Evolutionary conservation across 2,888 invertebrate species (phyloP).

Genomic region (Drosophila melanosoma): DNA sequence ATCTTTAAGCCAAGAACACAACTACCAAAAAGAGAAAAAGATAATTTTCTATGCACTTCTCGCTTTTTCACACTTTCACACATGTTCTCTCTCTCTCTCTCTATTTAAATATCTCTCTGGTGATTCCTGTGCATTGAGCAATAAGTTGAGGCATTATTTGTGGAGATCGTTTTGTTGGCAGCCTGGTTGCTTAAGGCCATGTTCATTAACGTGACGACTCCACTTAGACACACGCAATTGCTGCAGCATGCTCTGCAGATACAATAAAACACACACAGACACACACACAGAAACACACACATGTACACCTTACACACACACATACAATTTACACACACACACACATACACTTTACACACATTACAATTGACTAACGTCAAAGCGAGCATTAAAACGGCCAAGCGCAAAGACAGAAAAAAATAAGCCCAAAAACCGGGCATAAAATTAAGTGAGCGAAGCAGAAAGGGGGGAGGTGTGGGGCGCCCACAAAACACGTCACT

Average conservation of each 20-base stretch:
- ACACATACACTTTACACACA: conserved; percentile 16
- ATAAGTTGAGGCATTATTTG: conserved; percentile 19
- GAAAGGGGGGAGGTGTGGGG: conserved; percentile 14
- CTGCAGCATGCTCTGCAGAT: conserved; percentile 37
- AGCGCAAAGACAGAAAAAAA: conserved; percentile 45
- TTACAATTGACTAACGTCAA: conserved; percentile 71
- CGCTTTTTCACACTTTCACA: conserved; percentile 3
- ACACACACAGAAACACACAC: conserved; percentile 22
- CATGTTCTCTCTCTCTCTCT: not conserved
- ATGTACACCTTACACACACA: conserved; percentile 9
- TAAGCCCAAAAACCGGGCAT: conserved; percentile 38
- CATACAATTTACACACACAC: conserved; percentile 4
- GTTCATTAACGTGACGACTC: conserved; percentile 63
- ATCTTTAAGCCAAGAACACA: not conserved
- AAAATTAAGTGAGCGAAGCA: conserved; percentile 15
- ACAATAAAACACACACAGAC: conserved; percentile 22
- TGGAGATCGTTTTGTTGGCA: conserved; percentile 33
- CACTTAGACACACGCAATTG: conserved; percentile 25
- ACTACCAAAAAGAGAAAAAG: too few species aligned
- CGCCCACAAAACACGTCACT: conserved; percentile 68
- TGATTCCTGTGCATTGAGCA: conserved; percentile 22
- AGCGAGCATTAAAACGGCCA: conserved; percentile 61
- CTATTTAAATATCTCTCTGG: not conserved
- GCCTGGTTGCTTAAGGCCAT: conserved; percentile 31
- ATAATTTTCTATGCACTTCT: not conserved